Conservation (phyloP, 2,888 invertebrate species). For the Temnothorax unifasciatus region DNA sequence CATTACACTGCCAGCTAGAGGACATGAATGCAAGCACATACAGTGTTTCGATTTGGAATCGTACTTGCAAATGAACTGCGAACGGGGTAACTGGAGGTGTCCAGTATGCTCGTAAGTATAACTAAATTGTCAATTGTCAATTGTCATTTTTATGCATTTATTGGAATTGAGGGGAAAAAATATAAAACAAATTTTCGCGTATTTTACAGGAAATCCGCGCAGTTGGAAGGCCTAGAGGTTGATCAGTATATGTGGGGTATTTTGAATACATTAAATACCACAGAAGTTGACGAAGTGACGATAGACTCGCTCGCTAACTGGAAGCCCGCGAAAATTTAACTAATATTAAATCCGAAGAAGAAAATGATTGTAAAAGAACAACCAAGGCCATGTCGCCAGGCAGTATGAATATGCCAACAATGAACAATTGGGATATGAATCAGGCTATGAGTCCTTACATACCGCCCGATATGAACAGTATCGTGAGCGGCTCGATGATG, state of each 20-base stretch:
- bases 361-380: constrained; percentile 91
- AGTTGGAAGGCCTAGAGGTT: constrained; percentile 97
- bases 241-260: constrained; percentile 99
- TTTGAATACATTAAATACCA: constrained; percentile 91
- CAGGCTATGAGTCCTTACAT: constrained; percentile 97
- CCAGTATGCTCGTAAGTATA: constrained; percentile 97
- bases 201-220: constrained; percentile 94
- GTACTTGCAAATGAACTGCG: constrained; percentile 97
- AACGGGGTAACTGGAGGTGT: constrained; percentile 98
- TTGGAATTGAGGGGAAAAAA: not conserved
- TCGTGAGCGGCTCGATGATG: constrained; percentile 96
- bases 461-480: constrained; percentile 97
- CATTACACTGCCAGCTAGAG: constrained; percentile 97
- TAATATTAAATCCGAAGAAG: constrained; percentile 91
- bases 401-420: constrained; percentile 97
- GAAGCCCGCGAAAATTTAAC: constrained; percentile 93
- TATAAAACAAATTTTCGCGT: not conserved
- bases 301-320: constrained; percentile 98
- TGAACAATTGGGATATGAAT: constrained; percentile 96
- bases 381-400: constrained; percentile 97
- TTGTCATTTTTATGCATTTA: not conserved
- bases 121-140: not conserved
- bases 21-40: constrained; percentile 98
- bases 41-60: constrained; percentile 99
- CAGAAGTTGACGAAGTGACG: constrained; percentile 97